Evolutionary conservation across 2,113 vertebrate species (phyloP).

Genomic region (Typhlomys cinereus): DNA sequence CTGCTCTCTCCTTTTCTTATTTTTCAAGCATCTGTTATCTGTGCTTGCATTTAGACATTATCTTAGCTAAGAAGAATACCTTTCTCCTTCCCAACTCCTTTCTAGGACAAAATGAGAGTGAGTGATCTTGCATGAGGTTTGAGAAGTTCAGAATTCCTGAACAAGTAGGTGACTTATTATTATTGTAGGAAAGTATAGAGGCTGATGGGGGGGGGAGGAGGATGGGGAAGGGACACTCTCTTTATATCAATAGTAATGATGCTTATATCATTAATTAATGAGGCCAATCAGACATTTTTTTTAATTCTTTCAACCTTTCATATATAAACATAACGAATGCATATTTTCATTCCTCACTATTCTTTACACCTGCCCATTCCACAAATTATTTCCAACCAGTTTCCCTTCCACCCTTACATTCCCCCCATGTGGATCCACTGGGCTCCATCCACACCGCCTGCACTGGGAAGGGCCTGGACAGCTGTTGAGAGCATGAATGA

Average conservation of each 20-base stretch:
- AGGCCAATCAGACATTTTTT: not conserved
- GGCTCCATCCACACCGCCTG: no score
- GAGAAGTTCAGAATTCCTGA: not conserved
- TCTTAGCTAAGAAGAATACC: not conserved
- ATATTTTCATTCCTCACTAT: no score
- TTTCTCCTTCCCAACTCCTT: not conserved
- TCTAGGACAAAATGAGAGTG: not conserved
- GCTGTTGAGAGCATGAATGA: no score
- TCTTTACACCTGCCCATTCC: no score
- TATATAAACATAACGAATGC: no score
- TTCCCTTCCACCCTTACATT: no score
- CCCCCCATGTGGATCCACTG: no score
- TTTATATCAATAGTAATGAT: no score
- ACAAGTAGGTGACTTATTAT: not conserved
- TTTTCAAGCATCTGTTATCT: not conserved
- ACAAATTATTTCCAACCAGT: no score
- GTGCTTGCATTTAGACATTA: not conserved
- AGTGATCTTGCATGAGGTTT: not conserved
- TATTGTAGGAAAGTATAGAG: not conserved
- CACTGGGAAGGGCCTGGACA: no score
- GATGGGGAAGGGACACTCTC: fast-evolving
- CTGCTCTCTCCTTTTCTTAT: not conserved
- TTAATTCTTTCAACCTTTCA: no score
- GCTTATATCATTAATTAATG: not conserved
- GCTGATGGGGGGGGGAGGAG: no score